Percentiles rank a stretch among this genome's conserved stretches.
These are phyloP conservation scores for Lepidocyrtoides sp. DNA, from an alignment of 2,888 invertebrate genomes.

Conservation along the genomic window DNA sequence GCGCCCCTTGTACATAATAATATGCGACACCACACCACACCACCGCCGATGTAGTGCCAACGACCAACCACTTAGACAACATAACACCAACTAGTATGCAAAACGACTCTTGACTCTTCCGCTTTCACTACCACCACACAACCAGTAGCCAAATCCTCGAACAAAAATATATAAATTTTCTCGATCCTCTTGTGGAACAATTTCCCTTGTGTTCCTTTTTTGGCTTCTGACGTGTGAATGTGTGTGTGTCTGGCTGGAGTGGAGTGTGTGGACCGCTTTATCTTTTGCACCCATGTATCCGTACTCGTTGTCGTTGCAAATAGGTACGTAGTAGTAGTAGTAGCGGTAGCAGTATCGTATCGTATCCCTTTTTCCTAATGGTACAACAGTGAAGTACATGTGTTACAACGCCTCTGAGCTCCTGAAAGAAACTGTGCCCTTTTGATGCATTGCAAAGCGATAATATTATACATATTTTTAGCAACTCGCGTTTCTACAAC, in stretches of 20 bases:
- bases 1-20: no score
- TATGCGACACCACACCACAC: background rate
- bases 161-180: conserved; percentile 49
- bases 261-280: conserved; percentile 37
- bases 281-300: conserved; percentile 57
- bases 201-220: conserved; percentile 57
- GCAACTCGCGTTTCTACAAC: conserved; percentile 21
- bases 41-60: conserved; percentile 23
- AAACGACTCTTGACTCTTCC: conserved; percentile 52
- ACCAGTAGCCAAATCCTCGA: conserved; percentile 40
- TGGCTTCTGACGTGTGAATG: conserved; percentile 63
- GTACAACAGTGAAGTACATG: conserved; percentile 56
- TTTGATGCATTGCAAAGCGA: conserved; percentile 75
- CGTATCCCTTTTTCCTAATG: background rate
- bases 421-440: conserved; percentile 78
- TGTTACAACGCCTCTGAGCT: conserved; percentile 73
- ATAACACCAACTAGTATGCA: conserved; percentile 53
- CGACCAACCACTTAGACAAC: conserved; percentile 54
- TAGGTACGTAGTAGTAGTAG: background rate
- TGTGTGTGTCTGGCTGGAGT: background rate
- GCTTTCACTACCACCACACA: background rate
- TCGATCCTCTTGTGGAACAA: conserved; percentile 53
- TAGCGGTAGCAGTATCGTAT: background rate
- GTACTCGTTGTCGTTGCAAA: background rate
- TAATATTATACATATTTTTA: conserved; percentile 76